These are phyloP conservation scores for Melieria omissa DNA, from an alignment of 2,888 invertebrate genomes.

Conservation along the genomic window DNA sequence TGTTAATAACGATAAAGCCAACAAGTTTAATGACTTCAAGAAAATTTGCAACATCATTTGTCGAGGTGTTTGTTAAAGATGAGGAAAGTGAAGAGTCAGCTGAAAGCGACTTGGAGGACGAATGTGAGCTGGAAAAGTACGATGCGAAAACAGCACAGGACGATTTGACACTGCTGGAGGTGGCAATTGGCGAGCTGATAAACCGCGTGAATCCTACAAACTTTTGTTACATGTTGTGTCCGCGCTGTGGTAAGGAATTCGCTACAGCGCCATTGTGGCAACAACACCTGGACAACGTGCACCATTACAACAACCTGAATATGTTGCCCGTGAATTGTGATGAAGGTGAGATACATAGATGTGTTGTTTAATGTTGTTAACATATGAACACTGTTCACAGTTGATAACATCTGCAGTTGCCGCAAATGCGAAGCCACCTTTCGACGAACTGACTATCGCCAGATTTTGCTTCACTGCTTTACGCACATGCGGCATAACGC, in stretches of 20 bases:
- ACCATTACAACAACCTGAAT: constrained; percentile 29
- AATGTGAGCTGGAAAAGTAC: constrained; percentile 3
- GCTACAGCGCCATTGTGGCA: constrained; percentile 24
- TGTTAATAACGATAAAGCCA: too few relatives aligned
- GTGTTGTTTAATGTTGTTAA: neutral
- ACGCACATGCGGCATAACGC: constrained; percentile 28
- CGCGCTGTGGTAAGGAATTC: constrained; percentile 34
- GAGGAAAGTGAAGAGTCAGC: too few relatives aligned
- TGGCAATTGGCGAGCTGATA: constrained; percentile 8
- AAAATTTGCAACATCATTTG: too few relatives aligned
- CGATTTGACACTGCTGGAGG: constrained; percentile 14
- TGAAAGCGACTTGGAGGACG: neutral
- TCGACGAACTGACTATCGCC: constrained; percentile 14
- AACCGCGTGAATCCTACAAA: constrained; percentile 14
- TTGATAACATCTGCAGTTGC: constrained; percentile 12
- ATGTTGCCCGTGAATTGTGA: constrained; percentile 13
- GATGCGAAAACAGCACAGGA: constrained; percentile 5
- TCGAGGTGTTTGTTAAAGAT: too few relatives aligned
- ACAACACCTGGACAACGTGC: constrained; percentile 33
- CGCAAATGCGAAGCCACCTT: constrained; percentile 10
- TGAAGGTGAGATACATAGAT: constrained; percentile 8
- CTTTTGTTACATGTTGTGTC: constrained; percentile 27
- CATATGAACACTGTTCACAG: constrained; percentile 1
- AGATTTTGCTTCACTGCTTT: constrained; percentile 27
- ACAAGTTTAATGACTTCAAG: too few relatives aligned